These are phyloP conservation scores for Drosophila fuyamai DNA, from an alignment of 1,140 invertebrate genomes.

Conservation along the genomic window DNA sequence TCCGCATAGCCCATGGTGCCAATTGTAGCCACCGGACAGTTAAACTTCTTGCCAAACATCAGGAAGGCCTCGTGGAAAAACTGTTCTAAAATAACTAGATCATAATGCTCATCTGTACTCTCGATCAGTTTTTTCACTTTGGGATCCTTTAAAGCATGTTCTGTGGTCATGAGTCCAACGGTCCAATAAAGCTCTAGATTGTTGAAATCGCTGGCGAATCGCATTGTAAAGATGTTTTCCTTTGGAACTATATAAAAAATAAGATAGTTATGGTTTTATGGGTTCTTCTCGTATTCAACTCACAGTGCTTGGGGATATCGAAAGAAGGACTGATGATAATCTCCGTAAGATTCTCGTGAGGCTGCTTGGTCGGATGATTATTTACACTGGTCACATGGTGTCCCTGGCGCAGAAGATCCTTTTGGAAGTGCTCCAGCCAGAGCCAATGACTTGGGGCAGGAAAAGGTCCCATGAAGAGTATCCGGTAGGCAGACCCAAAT, in stretches of 20 bases:
- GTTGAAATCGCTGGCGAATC: conserved; percentile 70
- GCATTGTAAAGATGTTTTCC: conserved; percentile 79
- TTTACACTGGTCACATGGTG: conserved; percentile 88
- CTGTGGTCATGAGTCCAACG: conserved; percentile 84
- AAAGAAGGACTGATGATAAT: conserved; percentile 85
- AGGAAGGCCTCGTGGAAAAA: conserved; percentile 87
- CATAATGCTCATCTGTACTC: conserved; percentile 84
- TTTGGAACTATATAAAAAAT: conserved; percentile 64
- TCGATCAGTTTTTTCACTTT: conserved; percentile 85
- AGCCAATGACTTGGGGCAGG: conserved; percentile 85
- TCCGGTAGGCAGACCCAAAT: conserved; percentile 48
- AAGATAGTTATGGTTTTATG: not conserved
- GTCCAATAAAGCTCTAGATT: conserved; percentile 83
- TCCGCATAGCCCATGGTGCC: conserved; percentile 86
- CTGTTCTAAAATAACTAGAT: conserved; percentile 86
- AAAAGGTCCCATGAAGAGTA: conserved; percentile 83
- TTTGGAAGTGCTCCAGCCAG: conserved; percentile 86
- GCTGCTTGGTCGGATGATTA: conserved; percentile 84
- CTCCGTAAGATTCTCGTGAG: conserved; percentile 85
- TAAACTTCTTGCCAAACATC: conserved; percentile 86
- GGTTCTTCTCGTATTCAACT: conserved; percentile 20
- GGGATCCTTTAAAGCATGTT: conserved; percentile 85
- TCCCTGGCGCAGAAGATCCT: conserved; percentile 86
- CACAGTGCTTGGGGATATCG: conserved; percentile 85
- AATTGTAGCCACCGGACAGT: conserved; percentile 85